A percentile compares a stretch with the other conserved stretches of the same genome.
Evolutionary conservation across 1,140 invertebrate species (phyloP).

Genomic region (Linepithema humile): DNA sequence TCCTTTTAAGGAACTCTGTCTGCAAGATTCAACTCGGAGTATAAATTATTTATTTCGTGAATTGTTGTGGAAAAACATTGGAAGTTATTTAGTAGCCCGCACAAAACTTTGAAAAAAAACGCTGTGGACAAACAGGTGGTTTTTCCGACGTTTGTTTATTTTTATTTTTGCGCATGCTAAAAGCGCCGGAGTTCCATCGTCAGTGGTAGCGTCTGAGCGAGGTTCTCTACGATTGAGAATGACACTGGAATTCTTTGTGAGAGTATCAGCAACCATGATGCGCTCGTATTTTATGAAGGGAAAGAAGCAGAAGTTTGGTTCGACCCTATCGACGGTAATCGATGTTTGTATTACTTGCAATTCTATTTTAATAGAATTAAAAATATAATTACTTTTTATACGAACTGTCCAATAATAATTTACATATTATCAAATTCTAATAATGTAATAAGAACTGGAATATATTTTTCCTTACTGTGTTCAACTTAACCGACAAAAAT

Average conservation of each 20-base stretch:
- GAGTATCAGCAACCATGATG: conserved; percentile 78
- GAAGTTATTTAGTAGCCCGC: not conserved
- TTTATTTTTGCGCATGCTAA: conserved; percentile 34
- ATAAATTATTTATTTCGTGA: not conserved
- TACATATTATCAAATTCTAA: not conserved
- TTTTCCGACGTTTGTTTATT: conserved; percentile 63
- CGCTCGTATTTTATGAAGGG: conserved; percentile 77
- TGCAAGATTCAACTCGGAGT: no score
- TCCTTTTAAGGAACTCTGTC: not conserved
- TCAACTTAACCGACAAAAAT: not conserved
- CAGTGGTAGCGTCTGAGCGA: conserved; percentile 38
- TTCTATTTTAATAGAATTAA: conserved; percentile 19
- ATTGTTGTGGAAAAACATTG: not conserved
- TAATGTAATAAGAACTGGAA: no score
- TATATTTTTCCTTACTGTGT: no score
- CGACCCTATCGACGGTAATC: conserved; percentile 81
- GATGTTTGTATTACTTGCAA: conserved; percentile 55
- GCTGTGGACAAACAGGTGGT: conserved; percentile 60
- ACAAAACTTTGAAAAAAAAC: not conserved
- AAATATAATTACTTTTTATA: not conserved
- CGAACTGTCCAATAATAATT: no score
- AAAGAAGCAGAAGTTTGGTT: conserved; percentile 79
- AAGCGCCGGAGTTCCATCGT: conserved; percentile 62
- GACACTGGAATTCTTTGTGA: conserved; percentile 77
- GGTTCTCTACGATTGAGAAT: conserved; percentile 70